A percentile compares a stretch with the other conserved stretches of the same genome.
Conservation (phyloP, 2,113 vertebrate genomes). For the Camelus dromedarius region DNA sequence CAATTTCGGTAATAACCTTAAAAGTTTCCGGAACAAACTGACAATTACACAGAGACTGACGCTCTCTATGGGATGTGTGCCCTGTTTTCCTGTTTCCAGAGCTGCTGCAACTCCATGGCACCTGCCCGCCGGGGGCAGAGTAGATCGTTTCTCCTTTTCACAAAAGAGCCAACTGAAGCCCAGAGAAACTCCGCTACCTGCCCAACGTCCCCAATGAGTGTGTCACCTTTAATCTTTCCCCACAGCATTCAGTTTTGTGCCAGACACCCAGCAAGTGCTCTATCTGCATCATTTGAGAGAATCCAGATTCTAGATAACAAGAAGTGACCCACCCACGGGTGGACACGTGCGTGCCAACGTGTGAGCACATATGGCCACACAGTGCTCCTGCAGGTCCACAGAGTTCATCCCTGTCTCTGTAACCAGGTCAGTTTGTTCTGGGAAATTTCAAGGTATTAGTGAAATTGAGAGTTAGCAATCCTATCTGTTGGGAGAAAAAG, state of each 20-base stretch:
- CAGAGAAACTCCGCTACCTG: neutral
- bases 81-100: neutral
- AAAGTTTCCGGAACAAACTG: no score
- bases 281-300: neutral
- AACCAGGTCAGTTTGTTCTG: neutral
- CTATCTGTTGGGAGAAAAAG: neutral
- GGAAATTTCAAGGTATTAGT: neutral
- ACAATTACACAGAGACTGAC: neutral
- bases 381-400: neutral
- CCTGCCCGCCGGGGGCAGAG: neutral
- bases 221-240: neutral
- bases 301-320: neutral
- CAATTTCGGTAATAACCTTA: no score
- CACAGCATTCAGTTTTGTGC: neutral
- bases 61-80: neutral
- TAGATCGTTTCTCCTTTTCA: neutral
- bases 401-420: neutral
- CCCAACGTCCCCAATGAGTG: neutral
- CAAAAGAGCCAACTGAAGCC: neutral
- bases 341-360: accelerated
- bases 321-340: neutral
- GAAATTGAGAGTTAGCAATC: neutral
- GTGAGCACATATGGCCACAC: neutral
- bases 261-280: neutral
- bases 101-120: neutral